Conservation (phyloP, 2,888 invertebrate genomes). For the Pachymerium ferrugineum region DNA sequence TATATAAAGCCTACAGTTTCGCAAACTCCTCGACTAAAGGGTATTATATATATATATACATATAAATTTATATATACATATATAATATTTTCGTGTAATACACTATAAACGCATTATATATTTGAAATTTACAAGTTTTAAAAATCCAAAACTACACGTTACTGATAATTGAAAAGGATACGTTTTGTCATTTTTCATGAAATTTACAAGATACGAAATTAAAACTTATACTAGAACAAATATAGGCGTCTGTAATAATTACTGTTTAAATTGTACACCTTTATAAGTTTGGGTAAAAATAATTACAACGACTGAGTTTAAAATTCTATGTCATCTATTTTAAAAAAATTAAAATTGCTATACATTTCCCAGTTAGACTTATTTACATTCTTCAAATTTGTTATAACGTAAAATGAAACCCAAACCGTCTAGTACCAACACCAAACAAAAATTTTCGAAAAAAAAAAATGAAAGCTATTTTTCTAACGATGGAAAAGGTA, state of each 20-base stretch:
- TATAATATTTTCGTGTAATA: background rate
- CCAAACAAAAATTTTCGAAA: background rate
- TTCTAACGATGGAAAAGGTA: background rate
- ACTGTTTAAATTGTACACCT: background rate
- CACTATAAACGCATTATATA: conserved; percentile 1
- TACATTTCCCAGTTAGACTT: background rate
- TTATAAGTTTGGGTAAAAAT: background rate
- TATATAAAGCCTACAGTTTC: conserved; percentile 13
- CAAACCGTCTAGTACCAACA: background rate
- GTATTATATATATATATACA: background rate
- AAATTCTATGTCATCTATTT: background rate
- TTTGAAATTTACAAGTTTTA: background rate
- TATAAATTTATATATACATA: background rate
- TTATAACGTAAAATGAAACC: background rate
- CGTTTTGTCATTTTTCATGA: background rate
- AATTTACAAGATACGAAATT: too few relatives aligned
- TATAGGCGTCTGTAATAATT: background rate
- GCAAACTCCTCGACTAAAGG: too few relatives aligned
- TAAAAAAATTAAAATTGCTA: background rate
- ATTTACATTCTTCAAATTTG: background rate
- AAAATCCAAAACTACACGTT: background rate
- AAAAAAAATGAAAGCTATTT: background rate
- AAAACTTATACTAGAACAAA: background rate
- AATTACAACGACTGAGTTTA: background rate
- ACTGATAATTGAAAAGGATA: background rate